phyloP scores from a whole-genome alignment of 2,113 vertebrate genomes.

The Scatophagus argus region DNA sequence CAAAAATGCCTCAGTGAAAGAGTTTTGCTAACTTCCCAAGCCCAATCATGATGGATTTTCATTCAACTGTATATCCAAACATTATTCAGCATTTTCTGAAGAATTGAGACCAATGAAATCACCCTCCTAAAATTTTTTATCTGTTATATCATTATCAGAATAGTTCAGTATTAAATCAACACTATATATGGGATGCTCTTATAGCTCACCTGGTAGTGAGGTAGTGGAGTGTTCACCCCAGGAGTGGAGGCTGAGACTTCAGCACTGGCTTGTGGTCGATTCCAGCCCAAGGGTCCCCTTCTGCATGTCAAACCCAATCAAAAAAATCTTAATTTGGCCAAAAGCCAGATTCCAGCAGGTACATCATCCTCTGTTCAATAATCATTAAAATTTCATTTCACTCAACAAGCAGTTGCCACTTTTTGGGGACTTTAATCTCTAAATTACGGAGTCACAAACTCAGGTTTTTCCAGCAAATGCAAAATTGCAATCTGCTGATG shows the following conservation, averaged over 20 bases:
- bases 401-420: slow-evolving; percentile 2
- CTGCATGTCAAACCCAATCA: too few species aligned
- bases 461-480: background rate
- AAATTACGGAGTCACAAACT: background rate
- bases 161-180: background rate
- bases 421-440: background rate
- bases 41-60: background rate
- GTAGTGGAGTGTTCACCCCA: too few species aligned
- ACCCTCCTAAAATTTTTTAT: background rate
- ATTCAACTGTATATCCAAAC: background rate
- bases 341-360: background rate
- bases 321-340: too few species aligned
- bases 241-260: too few species aligned
- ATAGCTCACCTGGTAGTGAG: too few species aligned
- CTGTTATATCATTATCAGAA: background rate
- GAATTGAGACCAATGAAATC: background rate
- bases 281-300: too few species aligned
- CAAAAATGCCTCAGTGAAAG: background rate
- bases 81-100: background rate
- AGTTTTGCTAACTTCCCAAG: background rate
- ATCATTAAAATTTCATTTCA: slow-evolving; percentile 9
- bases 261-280: too few species aligned
- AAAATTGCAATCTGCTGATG: background rate
- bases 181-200: background rate
- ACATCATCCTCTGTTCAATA: slow-evolving; percentile 4